Evolutionary conservation across 2,113 vertebrate species (phyloP).

Genomic region (Monopterus albus): DNA sequence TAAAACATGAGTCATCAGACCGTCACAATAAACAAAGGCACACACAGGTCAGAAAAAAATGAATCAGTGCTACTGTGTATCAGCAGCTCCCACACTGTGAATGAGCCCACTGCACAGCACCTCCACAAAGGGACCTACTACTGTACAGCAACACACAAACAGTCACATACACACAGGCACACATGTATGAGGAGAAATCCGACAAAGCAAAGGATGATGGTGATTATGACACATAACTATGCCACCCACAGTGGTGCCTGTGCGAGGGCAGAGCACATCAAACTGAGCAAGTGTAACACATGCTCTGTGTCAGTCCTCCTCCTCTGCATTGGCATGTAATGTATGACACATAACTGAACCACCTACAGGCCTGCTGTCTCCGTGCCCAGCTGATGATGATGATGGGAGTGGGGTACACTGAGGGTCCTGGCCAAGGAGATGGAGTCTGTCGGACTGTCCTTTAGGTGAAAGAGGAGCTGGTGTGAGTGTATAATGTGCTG

Average conservation of each 20-base stretch:
- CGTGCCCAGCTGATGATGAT: slow-evolving; percentile 60
- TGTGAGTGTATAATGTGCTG: slow-evolving; percentile 19
- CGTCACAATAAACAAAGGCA: slow-evolving; percentile 30
- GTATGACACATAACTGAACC: slow-evolving; percentile 79
- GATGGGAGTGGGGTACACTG: not conserved
- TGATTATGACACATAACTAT: slow-evolving; percentile 81
- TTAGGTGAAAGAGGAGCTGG: slow-evolving; percentile 18
- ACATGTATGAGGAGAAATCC: slow-evolving; percentile 55
- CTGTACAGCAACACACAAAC: slow-evolving; percentile 54
- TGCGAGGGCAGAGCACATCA: slow-evolving; percentile 78
- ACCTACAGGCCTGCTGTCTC: slow-evolving; percentile 80
- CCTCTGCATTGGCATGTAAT: slow-evolving; percentile 80
- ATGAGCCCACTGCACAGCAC: slow-evolving; percentile 69
- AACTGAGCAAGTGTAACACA: slow-evolving; percentile 80
- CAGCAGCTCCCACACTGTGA: slow-evolving; percentile 74
- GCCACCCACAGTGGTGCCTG: slow-evolving; percentile 79
- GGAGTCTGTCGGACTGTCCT: slow-evolving; percentile 36
- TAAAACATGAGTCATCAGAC: slow-evolving; percentile 42
- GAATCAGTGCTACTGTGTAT: slow-evolving; percentile 64
- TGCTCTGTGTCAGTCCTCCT: slow-evolving; percentile 80
- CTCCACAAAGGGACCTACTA: slow-evolving; percentile 72
- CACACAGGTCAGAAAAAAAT: slow-evolving; percentile 61
- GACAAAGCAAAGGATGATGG: slow-evolving; percentile 74
- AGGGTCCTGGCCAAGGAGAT: slow-evolving; percentile 39
- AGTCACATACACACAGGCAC: slow-evolving; percentile 48